Percentiles rank a stretch among this genome's conserved stretches.
phyloP scores from a whole-genome alignment of 2,888 invertebrate genomes.

The Philaethria dido region DNA sequence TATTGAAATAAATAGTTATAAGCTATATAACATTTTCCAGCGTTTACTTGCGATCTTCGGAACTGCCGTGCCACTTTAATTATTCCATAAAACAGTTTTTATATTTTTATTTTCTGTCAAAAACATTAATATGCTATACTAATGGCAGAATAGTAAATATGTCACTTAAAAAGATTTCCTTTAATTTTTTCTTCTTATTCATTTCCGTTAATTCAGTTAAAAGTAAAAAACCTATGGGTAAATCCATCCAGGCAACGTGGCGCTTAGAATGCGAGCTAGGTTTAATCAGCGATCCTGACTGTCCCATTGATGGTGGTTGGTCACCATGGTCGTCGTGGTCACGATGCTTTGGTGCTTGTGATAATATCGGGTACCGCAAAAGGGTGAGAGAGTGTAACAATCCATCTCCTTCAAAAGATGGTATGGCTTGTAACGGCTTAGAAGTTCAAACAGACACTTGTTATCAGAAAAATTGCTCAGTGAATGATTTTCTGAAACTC shows the following conservation, averaged over 20 bases:
- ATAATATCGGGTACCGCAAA: slow-evolving; percentile 67
- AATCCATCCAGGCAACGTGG: slow-evolving; percentile 66
- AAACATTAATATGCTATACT: no score
- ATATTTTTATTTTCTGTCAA: not conserved
- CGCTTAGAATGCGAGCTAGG: slow-evolving; percentile 74
- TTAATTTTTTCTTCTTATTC: not conserved
- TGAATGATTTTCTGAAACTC: slow-evolving; percentile 65
- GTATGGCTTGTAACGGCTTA: slow-evolving; percentile 68
- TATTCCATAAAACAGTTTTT: not conserved
- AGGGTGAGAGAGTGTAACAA: slow-evolving; percentile 71
- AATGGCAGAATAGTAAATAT: not conserved
- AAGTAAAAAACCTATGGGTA: slow-evolving; percentile 59
- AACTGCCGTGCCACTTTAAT: not conserved
- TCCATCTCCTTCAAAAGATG: slow-evolving; percentile 72
- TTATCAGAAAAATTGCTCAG: slow-evolving; percentile 69
- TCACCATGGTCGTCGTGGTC: slow-evolving; percentile 76
- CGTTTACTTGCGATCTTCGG: not conserved
- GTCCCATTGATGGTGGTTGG: slow-evolving; percentile 80
- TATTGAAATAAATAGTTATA: not conserved
- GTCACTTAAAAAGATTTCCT: not conserved
- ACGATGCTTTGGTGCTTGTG: slow-evolving; percentile 74
- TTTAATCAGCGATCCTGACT: slow-evolving; percentile 63
- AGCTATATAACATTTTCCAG: not conserved
- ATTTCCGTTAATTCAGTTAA: slow-evolving; percentile 39
- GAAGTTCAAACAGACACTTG: slow-evolving; percentile 70